Conservation (phyloP, 2,113 vertebrate species). For the Nicator chloris region DNA sequence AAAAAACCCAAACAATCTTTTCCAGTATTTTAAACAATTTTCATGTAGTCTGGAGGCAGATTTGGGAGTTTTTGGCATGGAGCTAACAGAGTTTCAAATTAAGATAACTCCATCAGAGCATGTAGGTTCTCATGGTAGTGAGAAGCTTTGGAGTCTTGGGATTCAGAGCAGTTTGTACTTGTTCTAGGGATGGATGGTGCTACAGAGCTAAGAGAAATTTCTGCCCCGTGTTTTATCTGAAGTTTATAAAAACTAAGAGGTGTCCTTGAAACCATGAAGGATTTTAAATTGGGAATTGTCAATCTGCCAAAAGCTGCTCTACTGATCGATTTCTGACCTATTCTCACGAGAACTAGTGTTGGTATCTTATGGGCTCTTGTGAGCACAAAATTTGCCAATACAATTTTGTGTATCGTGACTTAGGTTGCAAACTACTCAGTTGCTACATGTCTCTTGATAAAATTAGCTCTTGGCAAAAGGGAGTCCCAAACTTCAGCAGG, state of each 20-base stretch:
- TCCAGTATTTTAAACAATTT: not conserved
- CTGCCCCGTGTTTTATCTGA: not conserved
- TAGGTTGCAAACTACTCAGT: not conserved
- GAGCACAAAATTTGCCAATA: not conserved
- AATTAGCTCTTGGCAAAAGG: not conserved
- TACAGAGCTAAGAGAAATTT: not conserved
- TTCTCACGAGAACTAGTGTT: not conserved
- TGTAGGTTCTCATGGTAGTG: not conserved
- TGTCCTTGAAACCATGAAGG: not conserved
- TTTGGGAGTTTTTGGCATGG: not conserved
- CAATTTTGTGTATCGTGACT: not conserved
- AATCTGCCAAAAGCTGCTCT: not conserved
- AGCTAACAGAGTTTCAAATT: not conserved
- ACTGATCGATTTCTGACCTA: not conserved
- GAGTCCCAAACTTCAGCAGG: not conserved
- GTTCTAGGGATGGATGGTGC: not conserved
- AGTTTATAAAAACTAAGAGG: not conserved
- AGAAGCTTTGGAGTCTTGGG: not conserved
- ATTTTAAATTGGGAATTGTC: not conserved
- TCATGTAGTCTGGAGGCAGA: not conserved
- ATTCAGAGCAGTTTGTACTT: not conserved
- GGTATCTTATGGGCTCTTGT: rapidly evolving
- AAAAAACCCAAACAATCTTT: not conserved
- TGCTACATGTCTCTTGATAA: not conserved
- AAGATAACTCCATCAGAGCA: not conserved